A percentile compares a stretch with the other conserved stretches of the same genome.
Conservation (phyloP, 2,113 vertebrate genomes). For the Chaetops frenatus region DNA sequence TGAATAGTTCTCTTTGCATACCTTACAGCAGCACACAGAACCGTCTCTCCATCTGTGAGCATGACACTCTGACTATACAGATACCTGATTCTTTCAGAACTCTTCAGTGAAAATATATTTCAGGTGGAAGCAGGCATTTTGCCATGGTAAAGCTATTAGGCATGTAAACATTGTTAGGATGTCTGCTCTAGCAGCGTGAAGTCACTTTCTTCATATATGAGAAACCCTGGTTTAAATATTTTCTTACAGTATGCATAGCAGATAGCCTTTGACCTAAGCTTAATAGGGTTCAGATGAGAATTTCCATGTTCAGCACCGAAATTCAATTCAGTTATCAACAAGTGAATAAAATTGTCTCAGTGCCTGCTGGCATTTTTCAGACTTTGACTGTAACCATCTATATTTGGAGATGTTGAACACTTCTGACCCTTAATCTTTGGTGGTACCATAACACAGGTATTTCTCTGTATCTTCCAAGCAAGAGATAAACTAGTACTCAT, state of each 20-base stretch:
- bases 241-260: background rate
- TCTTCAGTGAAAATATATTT: background rate
- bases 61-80: background rate
- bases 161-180: background rate
- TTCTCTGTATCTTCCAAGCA: background rate
- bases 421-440: background rate
- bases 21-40: background rate
- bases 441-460: accelerated
- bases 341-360: background rate
- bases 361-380: background rate
- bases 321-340: background rate
- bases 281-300: background rate
- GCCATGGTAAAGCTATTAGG: background rate
- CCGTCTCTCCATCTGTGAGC: background rate
- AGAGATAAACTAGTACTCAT: background rate
- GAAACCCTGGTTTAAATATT: background rate
- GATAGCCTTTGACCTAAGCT: background rate
- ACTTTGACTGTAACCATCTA: background rate
- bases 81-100: background rate
- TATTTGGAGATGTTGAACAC: background rate
- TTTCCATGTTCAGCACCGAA: background rate
- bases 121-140: background rate
- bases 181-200: background rate
- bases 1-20: background rate
- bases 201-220: background rate